A percentile compares a stretch with the other conserved stretches of the same genome.
Conservation (phyloP, 2,888 invertebrate genomes). For the Oxystoma pomonae region DNA sequence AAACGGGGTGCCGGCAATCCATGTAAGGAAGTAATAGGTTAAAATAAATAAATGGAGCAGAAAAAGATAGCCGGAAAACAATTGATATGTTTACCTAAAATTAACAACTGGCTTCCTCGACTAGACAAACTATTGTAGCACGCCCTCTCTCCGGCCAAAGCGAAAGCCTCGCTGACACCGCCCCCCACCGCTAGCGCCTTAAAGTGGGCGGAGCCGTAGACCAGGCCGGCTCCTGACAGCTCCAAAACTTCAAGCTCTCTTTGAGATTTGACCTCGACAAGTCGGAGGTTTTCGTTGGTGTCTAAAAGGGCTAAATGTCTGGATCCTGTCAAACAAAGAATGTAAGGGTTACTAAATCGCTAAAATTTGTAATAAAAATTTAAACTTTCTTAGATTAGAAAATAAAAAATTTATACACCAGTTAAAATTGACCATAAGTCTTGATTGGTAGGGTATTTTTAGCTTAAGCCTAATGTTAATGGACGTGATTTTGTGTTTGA, state of each 20-base stretch:
- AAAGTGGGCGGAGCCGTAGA: constrained; percentile 84
- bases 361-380: not conserved
- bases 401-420: too few relatives aligned
- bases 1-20: too few relatives aligned
- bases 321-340: constrained; percentile 56
- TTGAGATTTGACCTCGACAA: constrained; percentile 85
- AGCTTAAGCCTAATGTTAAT: too few relatives aligned
- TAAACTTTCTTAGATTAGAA: too few relatives aligned
- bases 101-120: constrained; percentile 63
- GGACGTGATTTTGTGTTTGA: too few relatives aligned
- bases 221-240: constrained; percentile 73
- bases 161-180: constrained; percentile 79
- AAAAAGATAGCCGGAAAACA: too few relatives aligned
- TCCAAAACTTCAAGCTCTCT: constrained; percentile 82
- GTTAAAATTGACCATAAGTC: too few relatives aligned
- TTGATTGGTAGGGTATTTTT: too few relatives aligned
- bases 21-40: too few relatives aligned
- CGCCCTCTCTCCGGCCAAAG: constrained; percentile 66
- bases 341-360: not conserved
- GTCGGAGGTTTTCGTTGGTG: constrained; percentile 76
- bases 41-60: too few relatives aligned
- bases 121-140: constrained; percentile 71
- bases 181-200: constrained; percentile 94
- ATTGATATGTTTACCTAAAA: constrained; percentile 60
- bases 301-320: constrained; percentile 83